A percentile compares a stretch with the other conserved stretches of the same genome.
These are phyloP conservation scores for Burhinus bistriatus DNA, from an alignment of 2,113 vertebrate genomes.

Conservation along the genomic window DNA sequence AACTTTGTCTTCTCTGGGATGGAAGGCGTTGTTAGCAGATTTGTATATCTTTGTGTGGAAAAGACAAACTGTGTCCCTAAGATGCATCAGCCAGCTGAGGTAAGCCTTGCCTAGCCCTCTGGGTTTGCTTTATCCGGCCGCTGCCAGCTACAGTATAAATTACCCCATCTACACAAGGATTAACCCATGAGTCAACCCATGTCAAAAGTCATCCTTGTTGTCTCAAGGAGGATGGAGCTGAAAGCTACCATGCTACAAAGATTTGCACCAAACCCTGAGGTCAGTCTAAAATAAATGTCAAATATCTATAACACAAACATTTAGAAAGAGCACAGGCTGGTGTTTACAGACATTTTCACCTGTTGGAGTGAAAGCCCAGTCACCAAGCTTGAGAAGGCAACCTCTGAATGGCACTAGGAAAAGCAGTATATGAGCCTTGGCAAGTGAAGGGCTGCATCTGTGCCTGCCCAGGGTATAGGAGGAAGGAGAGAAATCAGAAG, in stretches of 20 bases:
- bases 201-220: conserved; percentile 17
- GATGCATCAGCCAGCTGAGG: not conserved
- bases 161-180: not conserved
- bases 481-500: not conserved
- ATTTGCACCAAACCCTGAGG: not conserved
- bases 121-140: not conserved
- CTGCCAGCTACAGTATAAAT: not conserved
- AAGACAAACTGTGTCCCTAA: not conserved
- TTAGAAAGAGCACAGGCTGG: not conserved
- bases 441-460: not conserved
- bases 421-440: not conserved
- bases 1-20: not conserved
- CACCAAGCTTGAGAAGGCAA: not conserved
- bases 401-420: not conserved
- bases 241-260: not conserved
- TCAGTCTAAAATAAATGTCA: conserved; percentile 30
- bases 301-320: not conserved
- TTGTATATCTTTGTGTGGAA: not conserved
- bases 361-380: not conserved
- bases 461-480: not conserved
- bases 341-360: not conserved
- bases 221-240: not conserved
- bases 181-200: not conserved
- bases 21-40: not conserved
- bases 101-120: not conserved